phyloP scores from a whole-genome alignment of 2,113 vertebrate genomes.

The Catharus bicknelli region DNA sequence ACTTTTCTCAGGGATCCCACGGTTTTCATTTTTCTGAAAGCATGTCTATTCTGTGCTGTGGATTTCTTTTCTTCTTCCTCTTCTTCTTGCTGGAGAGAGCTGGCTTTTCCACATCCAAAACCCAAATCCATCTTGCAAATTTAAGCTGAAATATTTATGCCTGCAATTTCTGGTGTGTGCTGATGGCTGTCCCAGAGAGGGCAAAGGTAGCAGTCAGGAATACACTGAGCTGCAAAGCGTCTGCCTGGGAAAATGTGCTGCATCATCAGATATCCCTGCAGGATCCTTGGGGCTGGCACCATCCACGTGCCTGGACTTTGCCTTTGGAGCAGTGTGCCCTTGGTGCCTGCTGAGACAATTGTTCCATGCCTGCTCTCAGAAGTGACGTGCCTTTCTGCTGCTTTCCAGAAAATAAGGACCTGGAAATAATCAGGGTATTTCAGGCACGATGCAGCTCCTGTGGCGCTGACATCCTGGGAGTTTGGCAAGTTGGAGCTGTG shows the following conservation, averaged over 20 bases:
- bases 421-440: not conserved
- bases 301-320: fast-evolving
- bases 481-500: not conserved
- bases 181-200: not conserved
- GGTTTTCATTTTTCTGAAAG: not conserved
- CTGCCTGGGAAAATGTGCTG: not conserved
- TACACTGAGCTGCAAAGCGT: not conserved
- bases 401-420: not conserved
- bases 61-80: fast-evolving
- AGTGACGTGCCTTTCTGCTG: not conserved
- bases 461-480: not conserved
- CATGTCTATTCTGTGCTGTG: fast-evolving
- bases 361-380: fast-evolving
- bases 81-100: not conserved
- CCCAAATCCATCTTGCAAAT: not conserved
- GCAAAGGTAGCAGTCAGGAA: not conserved
- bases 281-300: not conserved
- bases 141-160: not conserved
- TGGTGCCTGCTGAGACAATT: not conserved
- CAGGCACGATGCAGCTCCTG: fast-evolving
- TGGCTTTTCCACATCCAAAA: not conserved
- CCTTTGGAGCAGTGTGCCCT: not conserved
- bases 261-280: not conserved
- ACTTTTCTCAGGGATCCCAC: not conserved
- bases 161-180: not conserved